Evolutionary conservation across 2,113 vertebrate species (phyloP).

Genomic region (Psittacula cyanocephala): DNA sequence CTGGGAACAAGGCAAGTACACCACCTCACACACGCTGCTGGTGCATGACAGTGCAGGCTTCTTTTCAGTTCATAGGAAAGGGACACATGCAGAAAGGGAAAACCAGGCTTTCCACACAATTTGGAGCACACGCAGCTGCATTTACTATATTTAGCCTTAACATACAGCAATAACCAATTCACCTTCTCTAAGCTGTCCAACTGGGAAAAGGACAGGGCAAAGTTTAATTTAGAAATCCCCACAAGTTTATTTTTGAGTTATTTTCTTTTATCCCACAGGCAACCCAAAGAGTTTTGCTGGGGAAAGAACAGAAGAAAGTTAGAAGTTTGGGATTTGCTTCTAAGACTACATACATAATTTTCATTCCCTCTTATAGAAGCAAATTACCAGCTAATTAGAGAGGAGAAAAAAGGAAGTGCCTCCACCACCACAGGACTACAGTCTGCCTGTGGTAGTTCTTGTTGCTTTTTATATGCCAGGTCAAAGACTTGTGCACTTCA

Average conservation of each 20-base stretch:
- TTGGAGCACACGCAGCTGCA: conserved; percentile 1
- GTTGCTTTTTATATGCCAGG: not conserved
- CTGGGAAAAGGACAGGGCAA: conserved; percentile 46
- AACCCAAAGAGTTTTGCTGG: conserved; percentile 7
- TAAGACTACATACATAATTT: not conserved
- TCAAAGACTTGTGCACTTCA: not conserved
- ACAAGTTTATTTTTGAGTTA: not conserved
- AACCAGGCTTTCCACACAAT: conserved; percentile 11
- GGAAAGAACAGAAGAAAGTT: conserved; percentile 6
- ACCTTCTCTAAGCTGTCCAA: conserved; percentile 54
- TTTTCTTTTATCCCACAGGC: conserved; percentile 4
- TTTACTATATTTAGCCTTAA: conserved; percentile 52
- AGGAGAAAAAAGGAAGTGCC: not conserved
- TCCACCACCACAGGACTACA: not conserved
- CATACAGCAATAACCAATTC: conserved; percentile 15
- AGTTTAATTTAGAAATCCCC: conserved; percentile 51
- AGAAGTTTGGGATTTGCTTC: not conserved
- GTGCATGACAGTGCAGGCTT: not conserved
- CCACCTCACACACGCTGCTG: not conserved
- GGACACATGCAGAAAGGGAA: conserved; percentile 28
- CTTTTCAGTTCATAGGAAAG: not conserved
- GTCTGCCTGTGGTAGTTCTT: not conserved
- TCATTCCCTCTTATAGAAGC: conserved; percentile 2
- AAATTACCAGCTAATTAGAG: conserved; percentile 28
- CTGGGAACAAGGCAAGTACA: conserved; percentile 13